Evolutionary conservation across 1,140 invertebrate genomes (phyloP).

Genomic region (Caenorhabditis latens): DNA sequence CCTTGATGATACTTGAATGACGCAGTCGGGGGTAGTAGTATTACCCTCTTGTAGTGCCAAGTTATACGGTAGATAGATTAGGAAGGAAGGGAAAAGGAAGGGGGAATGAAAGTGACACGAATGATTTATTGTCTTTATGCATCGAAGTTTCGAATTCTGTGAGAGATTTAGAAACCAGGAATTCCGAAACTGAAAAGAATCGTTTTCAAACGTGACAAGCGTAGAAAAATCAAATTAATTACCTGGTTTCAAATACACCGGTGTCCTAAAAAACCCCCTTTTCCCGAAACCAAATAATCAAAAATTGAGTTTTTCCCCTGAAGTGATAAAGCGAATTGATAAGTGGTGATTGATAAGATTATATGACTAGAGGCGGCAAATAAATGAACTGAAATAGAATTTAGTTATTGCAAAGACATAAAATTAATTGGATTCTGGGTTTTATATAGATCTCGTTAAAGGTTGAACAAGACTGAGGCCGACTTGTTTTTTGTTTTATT

Average conservation of each 20-base stretch:
- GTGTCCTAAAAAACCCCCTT: too few relatives aligned
- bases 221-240: too few relatives aligned
- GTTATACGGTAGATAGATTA: constrained; percentile 54
- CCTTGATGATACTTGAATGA: constrained; percentile 41
- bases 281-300: not conserved
- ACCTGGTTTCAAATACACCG: too few relatives aligned
- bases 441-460: too few relatives aligned
- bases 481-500: too few relatives aligned
- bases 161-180: too few relatives aligned
- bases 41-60: not conserved
- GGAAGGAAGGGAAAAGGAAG: not conserved
- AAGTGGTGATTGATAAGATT: constrained; percentile 18
- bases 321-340: constrained; percentile 18
- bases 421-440: not conserved
- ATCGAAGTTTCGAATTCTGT: too few relatives aligned
- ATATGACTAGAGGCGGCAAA: not conserved
- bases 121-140: not conserved
- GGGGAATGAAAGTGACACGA: not conserved
- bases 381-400: constrained; percentile 1
- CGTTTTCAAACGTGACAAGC: too few relatives aligned
- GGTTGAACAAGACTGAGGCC: too few relatives aligned
- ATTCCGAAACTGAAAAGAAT: too few relatives aligned
- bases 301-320: not conserved
- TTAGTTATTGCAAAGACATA: not conserved
- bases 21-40: not conserved